phyloP scores from a whole-genome alignment of 2,888 invertebrate genomes.

The Sinelater perroti region DNA sequence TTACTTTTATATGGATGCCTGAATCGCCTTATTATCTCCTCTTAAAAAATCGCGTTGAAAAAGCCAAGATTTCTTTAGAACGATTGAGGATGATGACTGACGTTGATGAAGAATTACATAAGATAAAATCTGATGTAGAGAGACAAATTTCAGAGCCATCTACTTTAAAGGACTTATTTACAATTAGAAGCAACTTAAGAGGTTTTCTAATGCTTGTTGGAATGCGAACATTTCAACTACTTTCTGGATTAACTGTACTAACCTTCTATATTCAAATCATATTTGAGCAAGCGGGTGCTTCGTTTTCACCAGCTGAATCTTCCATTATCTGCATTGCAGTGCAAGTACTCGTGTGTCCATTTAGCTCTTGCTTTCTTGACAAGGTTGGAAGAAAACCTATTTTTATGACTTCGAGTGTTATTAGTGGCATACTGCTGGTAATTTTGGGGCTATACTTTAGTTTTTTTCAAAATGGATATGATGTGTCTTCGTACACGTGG shows the following conservation, averaged over 20 bases:
- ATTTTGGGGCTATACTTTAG: conserved; percentile 45
- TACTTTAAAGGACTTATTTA: conserved; percentile 65
- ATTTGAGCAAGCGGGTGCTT: conserved; percentile 52
- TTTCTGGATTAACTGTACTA: conserved; percentile 49
- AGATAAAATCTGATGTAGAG: conserved; percentile 46
- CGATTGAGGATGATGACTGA: conserved; percentile 45
- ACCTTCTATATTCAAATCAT: conserved; percentile 52
- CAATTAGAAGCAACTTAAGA: conserved; percentile 66
- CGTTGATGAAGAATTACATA: conserved; percentile 48
- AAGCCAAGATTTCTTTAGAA: conserved; percentile 46
- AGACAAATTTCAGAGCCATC: conserved; percentile 57
- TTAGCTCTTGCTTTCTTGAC: conserved; percentile 52
- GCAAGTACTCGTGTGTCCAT: conserved; percentile 54
- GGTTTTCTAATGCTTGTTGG: conserved; percentile 69
- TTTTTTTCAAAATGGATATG: conserved; percentile 33
- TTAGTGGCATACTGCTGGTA: conserved; percentile 46
- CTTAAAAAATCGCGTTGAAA: conserved; percentile 48
- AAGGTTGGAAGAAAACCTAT: conserved; percentile 60
- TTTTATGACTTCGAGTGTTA: conserved; percentile 61
- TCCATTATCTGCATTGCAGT: conserved; percentile 60
- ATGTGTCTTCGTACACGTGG: conserved; percentile 42
- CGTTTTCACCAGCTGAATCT: conserved; percentile 51
- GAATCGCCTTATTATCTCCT: conserved; percentile 67
- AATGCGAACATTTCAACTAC: conserved; percentile 55
- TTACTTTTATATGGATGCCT: conserved; percentile 60